Evolutionary conservation across 2,888 invertebrate species (phyloP).

Genomic region (Sphaerophoria rueppellii): DNA sequence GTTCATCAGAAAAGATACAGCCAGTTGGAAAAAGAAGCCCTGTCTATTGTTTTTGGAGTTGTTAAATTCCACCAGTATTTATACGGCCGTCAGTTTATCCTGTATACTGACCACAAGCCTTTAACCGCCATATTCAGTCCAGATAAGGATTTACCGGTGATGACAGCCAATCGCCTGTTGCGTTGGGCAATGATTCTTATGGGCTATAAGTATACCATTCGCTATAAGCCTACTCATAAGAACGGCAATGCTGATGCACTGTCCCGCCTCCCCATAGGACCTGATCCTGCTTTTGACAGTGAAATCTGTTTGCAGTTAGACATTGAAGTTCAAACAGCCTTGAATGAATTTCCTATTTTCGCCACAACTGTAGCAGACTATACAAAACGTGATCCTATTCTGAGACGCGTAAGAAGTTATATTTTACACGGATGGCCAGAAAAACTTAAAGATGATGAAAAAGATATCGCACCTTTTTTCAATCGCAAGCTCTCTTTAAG

Average conservation of each 20-base stretch:
- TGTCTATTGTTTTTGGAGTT: slow-evolving; percentile 37
- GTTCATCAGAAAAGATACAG: slow-evolving; percentile 37
- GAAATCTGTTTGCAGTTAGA: slow-evolving; percentile 1
- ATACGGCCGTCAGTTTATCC: not conserved
- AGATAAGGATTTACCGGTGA: slow-evolving; percentile 1
- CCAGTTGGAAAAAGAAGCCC: slow-evolving; percentile 39
- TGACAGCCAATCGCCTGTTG: slow-evolving; percentile 1
- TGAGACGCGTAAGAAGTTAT: not conserved
- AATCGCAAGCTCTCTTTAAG: slow-evolving; percentile 1
- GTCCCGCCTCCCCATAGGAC: slow-evolving; percentile 8
- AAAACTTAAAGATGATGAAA: not conserved
- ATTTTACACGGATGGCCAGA: slow-evolving; percentile 23
- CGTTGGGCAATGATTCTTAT: slow-evolving; percentile 11
- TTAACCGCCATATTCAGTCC: slow-evolving; percentile 17
- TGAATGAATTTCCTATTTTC: slow-evolving; percentile 16
- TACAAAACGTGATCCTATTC: slow-evolving; percentile 17
- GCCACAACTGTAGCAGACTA: slow-evolving; percentile 11
- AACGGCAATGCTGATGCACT: slow-evolving; percentile 21
- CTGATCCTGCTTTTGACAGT: slow-evolving; percentile 4
- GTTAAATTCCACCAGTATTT: slow-evolving; percentile 11
- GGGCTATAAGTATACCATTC: slow-evolving; percentile 14
- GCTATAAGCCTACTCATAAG: not conserved
- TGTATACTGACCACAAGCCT: slow-evolving; percentile 17
- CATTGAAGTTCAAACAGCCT: not conserved
- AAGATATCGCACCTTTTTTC: slow-evolving; percentile 2